Percentiles rank a stretch among this genome's conserved stretches.
These are phyloP conservation scores for Cheirogaleus medius DNA, from an alignment of 2,113 vertebrate genomes.

Conservation along the genomic window DNA sequence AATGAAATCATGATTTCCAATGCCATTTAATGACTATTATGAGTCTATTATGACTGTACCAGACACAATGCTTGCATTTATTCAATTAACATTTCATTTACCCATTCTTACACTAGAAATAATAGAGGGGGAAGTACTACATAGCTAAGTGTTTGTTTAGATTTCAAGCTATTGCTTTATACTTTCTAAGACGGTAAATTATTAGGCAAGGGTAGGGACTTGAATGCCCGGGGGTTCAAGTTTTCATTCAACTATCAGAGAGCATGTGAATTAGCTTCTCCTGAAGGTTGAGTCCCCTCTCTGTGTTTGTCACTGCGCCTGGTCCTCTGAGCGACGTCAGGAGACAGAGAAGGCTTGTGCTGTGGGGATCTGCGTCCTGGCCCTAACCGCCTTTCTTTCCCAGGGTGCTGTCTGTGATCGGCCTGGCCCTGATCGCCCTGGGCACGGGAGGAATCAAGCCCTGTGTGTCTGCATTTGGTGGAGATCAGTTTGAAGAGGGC, in stretches of 20 bases:
- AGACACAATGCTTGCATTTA: neutral
- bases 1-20: neutral
- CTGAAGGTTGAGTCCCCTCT: neutral
- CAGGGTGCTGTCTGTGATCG: slow-evolving; percentile 90
- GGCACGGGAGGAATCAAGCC: slow-evolving; percentile 98
- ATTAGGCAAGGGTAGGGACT: neutral
- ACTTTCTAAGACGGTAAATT: neutral
- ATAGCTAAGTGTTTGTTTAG: no score
- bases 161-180: neutral
- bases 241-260: neutral
- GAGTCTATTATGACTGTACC: neutral
- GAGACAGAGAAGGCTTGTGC: neutral
- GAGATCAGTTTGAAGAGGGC: slow-evolving; percentile 94
- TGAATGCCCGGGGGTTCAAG: neutral
- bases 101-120: neutral
- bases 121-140: neutral
- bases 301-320: neutral
- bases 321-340: neutral
- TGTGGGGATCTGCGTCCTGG: neutral
- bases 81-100: neutral
- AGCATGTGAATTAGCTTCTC: neutral
- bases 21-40: neutral
- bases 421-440: slow-evolving; percentile 93
- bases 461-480: slow-evolving; percentile 96
- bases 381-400: neutral